These are phyloP conservation scores for Chydorus sphaericus DNA, from an alignment of 2,888 invertebrate genomes.

Conservation along the genomic window DNA sequence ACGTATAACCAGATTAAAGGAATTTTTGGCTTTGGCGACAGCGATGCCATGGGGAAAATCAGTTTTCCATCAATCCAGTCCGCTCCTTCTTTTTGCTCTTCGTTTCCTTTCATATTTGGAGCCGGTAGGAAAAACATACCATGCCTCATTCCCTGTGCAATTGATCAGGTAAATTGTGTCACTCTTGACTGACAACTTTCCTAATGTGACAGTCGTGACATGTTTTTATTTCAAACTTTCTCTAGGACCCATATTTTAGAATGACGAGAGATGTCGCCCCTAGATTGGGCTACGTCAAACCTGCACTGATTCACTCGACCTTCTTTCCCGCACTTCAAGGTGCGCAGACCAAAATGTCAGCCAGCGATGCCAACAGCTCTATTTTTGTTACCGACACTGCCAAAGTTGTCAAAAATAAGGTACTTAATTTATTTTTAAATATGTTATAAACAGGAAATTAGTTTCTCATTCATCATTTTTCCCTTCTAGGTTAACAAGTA, in stretches of 20 bases:
- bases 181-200: not conserved
- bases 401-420: constrained; percentile 91
- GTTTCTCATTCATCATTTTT: constrained; percentile 14
- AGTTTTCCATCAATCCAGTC: constrained; percentile 93
- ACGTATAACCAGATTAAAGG: constrained; percentile 96
- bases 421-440: constrained; percentile 26
- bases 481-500: constrained; percentile 62
- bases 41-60: constrained; percentile 91
- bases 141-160: constrained; percentile 91
- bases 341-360: constrained; percentile 95
- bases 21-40: constrained; percentile 95
- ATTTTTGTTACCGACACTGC: constrained; percentile 89
- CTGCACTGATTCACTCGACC: constrained; percentile 67
- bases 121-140: constrained; percentile 56
- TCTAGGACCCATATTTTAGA: constrained; percentile 89
- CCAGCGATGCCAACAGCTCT: constrained; percentile 83
- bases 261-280: constrained; percentile 99
- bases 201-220: not conserved
- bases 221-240: constrained; percentile 12
- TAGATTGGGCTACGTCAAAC: constrained; percentile 69
- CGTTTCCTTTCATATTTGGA: constrained; percentile 82
- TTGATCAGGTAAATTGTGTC: constrained; percentile 76
- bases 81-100: constrained; percentile 77
- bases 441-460: not conserved
- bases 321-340: constrained; percentile 94